A percentile compares a stretch with the other conserved stretches of the same genome.
phyloP scores from a whole-genome alignment of 2,113 vertebrate genomes.

The Gymnarchus niloticus region DNA sequence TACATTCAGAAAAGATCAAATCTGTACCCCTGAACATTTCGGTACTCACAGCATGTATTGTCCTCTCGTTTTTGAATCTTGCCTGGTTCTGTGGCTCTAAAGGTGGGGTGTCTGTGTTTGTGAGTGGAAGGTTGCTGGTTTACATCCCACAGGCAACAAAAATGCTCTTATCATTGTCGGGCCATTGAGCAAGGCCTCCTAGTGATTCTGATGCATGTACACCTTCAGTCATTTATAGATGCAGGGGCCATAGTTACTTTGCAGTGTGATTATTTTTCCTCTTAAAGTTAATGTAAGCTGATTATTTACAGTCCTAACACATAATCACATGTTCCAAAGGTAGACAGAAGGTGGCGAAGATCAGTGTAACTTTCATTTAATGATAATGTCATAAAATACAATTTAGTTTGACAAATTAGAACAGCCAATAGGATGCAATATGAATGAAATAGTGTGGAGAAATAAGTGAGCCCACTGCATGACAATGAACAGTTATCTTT shows the following conservation, averaged over 20 bases:
- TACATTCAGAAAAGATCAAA: no score
- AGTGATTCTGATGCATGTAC: no score
- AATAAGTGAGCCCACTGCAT: not conserved
- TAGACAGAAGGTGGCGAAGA: not conserved
- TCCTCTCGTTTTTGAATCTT: no score
- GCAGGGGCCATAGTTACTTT: not conserved
- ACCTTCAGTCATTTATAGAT: not conserved
- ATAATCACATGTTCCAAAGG: not conserved
- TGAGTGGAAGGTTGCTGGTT: no score
- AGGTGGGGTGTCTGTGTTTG: no score
- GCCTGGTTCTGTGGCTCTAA: no score
- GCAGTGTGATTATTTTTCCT: not conserved
- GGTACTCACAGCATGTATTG: no score
- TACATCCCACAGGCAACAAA: no score
- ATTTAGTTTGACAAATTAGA: slow-evolving; percentile 14
- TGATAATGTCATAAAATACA: not conserved
- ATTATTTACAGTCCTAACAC: no score
- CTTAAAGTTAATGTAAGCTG: not conserved
- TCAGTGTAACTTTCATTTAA: not conserved
- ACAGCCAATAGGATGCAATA: not conserved
- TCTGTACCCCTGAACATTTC: no score
- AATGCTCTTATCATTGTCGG: no score
- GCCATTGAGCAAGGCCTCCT: no score
- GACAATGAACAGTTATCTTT: not conserved
- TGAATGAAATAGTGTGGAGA: not conserved